Evolutionary conservation across 53 echinoderm and acorn worm genomes (phyloP), one percentile per base, ranked within the genome.

Genomic region (Henricia sp.): DNA sequence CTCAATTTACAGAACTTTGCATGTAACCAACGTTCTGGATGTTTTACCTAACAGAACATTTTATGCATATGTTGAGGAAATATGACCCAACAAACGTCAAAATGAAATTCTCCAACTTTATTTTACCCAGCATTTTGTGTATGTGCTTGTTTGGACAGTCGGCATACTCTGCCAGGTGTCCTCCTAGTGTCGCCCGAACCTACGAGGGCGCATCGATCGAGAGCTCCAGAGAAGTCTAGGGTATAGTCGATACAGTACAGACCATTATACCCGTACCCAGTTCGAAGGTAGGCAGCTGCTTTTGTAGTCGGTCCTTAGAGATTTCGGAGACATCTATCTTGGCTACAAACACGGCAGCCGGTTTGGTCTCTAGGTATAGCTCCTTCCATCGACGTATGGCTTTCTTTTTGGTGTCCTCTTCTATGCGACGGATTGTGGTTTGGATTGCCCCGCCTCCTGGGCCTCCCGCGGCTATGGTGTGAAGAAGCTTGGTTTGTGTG

Each of bases 221-320:
- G 51, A 3, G 28, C 50, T 28, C 74, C 74, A 2, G 74, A 74
- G 52, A 51, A 74, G 37, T 74, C 52, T 51, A 17, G 52, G 8
- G 74, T 74, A 39, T 74, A 74, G 74, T 74, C 74, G 27, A 74
- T 74, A 17, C 53, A 51, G 74, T 52, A 74, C 21, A 74, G 9
- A 6, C 74, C 55, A 30, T 13, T 52, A 3, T 54, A 52, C 2
- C 23, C 4, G 53, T 26, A 21, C 33, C 8, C 17, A 26, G 51
- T 14, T 50, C 27, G 52, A 52, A 52, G 6, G 44, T 29, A 2
- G 74, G 52, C 29, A 74, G 51, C 32, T 19, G 25, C 2, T 51
- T 54, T 9, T 74, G 52, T 27, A 74, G 52, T 20, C 3, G 2
- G 30, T 11, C 5, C 30, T 52, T 74, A 6, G 51, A 27, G 23